Conservation (phyloP, 2,797 vertebrate genomes). For the Manis pentadactyla region DNA sequence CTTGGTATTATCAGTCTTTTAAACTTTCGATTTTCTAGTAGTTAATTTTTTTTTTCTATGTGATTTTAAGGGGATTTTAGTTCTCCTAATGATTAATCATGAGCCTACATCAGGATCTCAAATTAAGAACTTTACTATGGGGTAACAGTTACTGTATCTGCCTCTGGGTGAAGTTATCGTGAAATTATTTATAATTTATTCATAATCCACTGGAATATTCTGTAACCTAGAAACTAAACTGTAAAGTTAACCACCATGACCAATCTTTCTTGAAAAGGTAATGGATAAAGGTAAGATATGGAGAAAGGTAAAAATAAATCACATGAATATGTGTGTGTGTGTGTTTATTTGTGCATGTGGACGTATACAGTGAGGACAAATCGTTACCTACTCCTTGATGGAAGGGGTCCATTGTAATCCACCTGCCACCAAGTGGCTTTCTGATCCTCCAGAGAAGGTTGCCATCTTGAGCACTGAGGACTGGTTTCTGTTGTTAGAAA, state of each 20-base stretch:
- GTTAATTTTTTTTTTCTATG: not conserved
- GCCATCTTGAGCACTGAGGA: not conserved
- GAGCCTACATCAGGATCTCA: not conserved
- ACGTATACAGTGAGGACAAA: not conserved
- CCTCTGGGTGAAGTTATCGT: not conserved
- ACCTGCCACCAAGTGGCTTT: too few species aligned
- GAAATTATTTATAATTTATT: not conserved
- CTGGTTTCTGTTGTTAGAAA: not conserved
- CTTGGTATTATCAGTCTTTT: not conserved
- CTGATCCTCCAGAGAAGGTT: not conserved
- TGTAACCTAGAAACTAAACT: not conserved
- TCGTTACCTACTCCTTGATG: not conserved
- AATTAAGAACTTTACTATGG: conserved; percentile 38
- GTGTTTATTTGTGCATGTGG: not conserved
- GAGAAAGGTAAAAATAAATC: not conserved
- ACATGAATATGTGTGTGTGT: not conserved
- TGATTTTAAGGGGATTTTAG: not conserved
- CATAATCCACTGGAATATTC: not conserved
- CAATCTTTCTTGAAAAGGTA: not conserved
- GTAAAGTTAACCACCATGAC: not conserved
- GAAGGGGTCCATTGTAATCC: not conserved
- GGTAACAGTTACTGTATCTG: not conserved
- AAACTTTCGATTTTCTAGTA: not conserved
- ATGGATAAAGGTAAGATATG: not conserved
- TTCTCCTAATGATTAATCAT: not conserved